Percentiles rank a stretch among this genome's conserved stretches.
These are phyloP conservation scores for Neotragus pygmaeus DNA, from an alignment of 2,113 vertebrate species.

Conservation along the genomic window DNA sequence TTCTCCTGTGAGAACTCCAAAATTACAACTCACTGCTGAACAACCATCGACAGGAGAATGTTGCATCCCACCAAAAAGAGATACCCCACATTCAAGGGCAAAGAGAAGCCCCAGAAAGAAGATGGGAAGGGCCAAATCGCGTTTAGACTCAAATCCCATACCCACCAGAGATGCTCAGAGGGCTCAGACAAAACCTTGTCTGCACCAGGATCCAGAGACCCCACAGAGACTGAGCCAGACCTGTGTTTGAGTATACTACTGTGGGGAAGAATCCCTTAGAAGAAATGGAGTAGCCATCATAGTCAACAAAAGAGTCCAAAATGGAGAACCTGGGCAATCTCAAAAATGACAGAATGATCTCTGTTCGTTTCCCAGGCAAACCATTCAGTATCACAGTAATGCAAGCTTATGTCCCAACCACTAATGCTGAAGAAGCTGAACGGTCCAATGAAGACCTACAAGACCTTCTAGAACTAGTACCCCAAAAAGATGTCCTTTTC, in stretches of 20 bases:
- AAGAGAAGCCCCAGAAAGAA: not conserved
- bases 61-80: not conserved
- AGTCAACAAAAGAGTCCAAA: too few species aligned
- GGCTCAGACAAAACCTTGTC: not conserved
- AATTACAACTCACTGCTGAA: not conserved
- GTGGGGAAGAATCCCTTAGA: not conserved
- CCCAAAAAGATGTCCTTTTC: not conserved
- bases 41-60: not conserved
- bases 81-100: not conserved
- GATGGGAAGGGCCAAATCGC: not conserved
- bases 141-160: not conserved
- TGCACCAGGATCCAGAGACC: not conserved
- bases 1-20: not conserved
- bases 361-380: not conserved
- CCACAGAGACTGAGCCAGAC: not conserved
- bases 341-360: not conserved
- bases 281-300: not conserved
- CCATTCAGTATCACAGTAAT: not conserved
- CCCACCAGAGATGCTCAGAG: not conserved
- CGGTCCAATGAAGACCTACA: not conserved
- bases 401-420: not conserved
- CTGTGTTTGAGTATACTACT: not conserved
- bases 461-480: not conserved
- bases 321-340: not conserved
- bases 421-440: not conserved